Conservation (phyloP, 1,140 invertebrate species). For the Aphaenogaster ashmeadi region DNA sequence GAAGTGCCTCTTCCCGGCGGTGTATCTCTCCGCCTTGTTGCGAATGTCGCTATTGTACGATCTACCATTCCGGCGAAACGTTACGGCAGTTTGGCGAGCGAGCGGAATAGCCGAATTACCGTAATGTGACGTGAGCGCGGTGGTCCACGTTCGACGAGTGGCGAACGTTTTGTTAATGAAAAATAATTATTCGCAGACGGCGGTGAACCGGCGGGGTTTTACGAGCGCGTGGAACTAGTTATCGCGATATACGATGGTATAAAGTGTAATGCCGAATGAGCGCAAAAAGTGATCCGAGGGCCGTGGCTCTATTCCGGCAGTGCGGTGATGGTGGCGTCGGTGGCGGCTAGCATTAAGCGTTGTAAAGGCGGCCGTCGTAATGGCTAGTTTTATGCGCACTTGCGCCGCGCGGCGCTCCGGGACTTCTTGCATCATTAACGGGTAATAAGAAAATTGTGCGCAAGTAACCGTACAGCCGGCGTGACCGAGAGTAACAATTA, state of each 20-base stretch:
- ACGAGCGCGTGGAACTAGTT: slow-evolving; percentile 55
- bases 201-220: slow-evolving; percentile 32
- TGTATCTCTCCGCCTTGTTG: slow-evolving; percentile 44
- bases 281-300: slow-evolving; percentile 65
- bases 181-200: slow-evolving; percentile 67
- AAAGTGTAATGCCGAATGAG: slow-evolving; percentile 67
- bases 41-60: slow-evolving; percentile 39
- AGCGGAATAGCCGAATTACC: background rate
- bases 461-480: slow-evolving; percentile 71
- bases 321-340: background rate
- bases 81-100: slow-evolving; percentile 4
- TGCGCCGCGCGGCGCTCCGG: slow-evolving; percentile 53
- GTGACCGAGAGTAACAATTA: slow-evolving; percentile 70
- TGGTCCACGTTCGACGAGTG: slow-evolving; percentile 2
- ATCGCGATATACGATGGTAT: slow-evolving; percentile 63
- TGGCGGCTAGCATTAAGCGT: slow-evolving; percentile 61
- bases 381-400: slow-evolving; percentile 74
- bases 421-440: slow-evolving; percentile 77
- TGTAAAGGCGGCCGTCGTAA: slow-evolving; percentile 73
- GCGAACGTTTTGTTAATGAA: slow-evolving; percentile 52
- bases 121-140: background rate
- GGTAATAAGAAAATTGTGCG: slow-evolving; percentile 77
- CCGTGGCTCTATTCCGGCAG: slow-evolving; percentile 16
- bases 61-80: background rate
- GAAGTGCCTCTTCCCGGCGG: slow-evolving; percentile 10